phyloP scores from a whole-genome alignment of 2,888 invertebrate genomes.

The Pollenia angustigena region DNA sequence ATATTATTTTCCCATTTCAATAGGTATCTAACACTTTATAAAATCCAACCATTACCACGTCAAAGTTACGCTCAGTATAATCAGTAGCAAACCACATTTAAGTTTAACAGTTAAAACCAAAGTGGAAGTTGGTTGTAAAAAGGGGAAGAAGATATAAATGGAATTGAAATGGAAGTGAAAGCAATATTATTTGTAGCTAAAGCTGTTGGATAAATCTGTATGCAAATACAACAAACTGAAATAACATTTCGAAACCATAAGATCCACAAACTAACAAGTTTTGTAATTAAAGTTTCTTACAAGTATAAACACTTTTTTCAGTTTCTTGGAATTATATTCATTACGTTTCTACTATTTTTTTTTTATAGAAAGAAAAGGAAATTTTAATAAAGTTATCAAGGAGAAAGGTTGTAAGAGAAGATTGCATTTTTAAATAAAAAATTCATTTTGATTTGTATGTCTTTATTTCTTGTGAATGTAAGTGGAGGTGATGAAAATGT shows the following conservation, averaged over 20 bases:
- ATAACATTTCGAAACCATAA: slow-evolving; percentile 64
- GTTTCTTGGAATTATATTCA: not conserved
- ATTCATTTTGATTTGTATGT: too few species aligned
- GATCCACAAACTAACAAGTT: slow-evolving; percentile 74
- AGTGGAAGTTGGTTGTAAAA: slow-evolving; percentile 10
- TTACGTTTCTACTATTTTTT: not conserved
- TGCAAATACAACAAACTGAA: slow-evolving; percentile 12
- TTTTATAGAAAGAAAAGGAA: not conserved
- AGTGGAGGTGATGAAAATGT: too few species aligned
- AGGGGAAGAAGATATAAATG: not conserved
- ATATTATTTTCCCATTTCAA: not conserved
- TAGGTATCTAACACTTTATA: slow-evolving; percentile 9
- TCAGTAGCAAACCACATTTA: slow-evolving; percentile 62
- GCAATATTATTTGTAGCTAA: slow-evolving; percentile 9
- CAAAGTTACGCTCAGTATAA: slow-evolving; percentile 59
- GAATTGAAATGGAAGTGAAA: not conserved
- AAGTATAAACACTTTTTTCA: not conserved
- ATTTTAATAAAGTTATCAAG: not conserved
- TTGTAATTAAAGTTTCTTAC: slow-evolving; percentile 73
- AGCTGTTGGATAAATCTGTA: slow-evolving; percentile 5
- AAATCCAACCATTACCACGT: slow-evolving; percentile 43
- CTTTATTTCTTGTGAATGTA: too few species aligned
- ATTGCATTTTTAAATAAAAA: not conserved
- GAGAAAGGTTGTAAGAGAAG: not conserved
- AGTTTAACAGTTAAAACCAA: slow-evolving; percentile 53